Evolutionary conservation across 2,888 invertebrate genomes (phyloP), one percentile per base, ranked within the genome.

Genomic region (Tupiocoris notatus): DNA sequence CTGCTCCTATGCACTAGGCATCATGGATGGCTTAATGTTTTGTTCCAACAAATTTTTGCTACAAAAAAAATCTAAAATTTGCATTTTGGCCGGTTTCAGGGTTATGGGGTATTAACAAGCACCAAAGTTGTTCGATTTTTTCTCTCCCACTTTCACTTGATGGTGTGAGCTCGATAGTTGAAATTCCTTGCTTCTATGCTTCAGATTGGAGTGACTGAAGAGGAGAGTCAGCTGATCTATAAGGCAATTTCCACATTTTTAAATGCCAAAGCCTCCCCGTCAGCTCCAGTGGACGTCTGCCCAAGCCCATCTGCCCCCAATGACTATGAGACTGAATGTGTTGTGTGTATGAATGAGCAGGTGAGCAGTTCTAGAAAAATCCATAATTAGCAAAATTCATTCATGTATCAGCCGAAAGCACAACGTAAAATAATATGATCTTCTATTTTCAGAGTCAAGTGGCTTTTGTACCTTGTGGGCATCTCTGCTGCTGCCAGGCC

Each of bases 381-480:
- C n/a, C n/a, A n/a, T n/a, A 16, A 16, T 12, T 16, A 83, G 39
- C 39, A 39, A 39, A 7, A 7, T 39, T 64, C 0, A 18, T 58
- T 64, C 0, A 18, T 58, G 20, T 9, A n/a, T 39, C 39, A 39
- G 6, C 6, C 39, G 39, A 7, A 7, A 39, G 3, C 39, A 39
- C 39, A 39, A 39, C 6, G 39, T 39, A 39, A 39, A 12, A 39
- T 39, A 12, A 3, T 12, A 17, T 9, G 62, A 61, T 17, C 17
- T 61, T 7, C 18, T 64, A n/a, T n/a, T 87, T 87, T 73, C 86
- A 91, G 91, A 90, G 90, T 80, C 89, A 90, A 83, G 87, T 93
- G 70, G 91, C 94, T 82, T 94, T 93, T 86, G 88, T 94, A 81
- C 92, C 93, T 75, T 95, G 95, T 83, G 95, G 95, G 75, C 95